Percentiles rank a stretch among this genome's conserved stretches.
These are phyloP conservation scores for Ferrisia virgata DNA, from an alignment of 2,888 invertebrate genomes.

Conservation along the genomic window DNA sequence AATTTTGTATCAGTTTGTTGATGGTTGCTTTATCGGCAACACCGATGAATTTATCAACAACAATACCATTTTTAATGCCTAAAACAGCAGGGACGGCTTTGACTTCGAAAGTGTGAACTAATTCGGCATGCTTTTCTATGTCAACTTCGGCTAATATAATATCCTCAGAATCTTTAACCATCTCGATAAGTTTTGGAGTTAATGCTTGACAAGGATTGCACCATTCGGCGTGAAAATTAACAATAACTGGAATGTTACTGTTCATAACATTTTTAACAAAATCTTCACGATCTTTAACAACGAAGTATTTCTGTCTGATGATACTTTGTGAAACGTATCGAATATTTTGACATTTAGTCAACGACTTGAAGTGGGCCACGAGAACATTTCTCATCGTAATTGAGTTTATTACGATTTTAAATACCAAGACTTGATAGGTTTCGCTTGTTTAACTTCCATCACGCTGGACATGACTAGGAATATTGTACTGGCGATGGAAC, in stretches of 20 bases:
- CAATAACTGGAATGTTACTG: constrained; percentile 79
- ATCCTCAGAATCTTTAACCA: constrained; percentile 69
- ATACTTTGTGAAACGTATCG: constrained; percentile 2
- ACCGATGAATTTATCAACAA: constrained; percentile 84
- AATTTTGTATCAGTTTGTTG: constrained; percentile 69
- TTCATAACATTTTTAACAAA: constrained; percentile 60
- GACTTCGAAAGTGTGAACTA: constrained; percentile 69
- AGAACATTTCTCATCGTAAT: constrained; percentile 1
- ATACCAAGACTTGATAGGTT: constrained; percentile 55
- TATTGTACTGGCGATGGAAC: constrained; percentile 55
- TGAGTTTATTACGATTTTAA: constrained; percentile 50
- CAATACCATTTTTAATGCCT: constrained; percentile 76
- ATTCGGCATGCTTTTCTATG: constrained; percentile 75
- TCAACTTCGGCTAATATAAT: constrained; percentile 78
- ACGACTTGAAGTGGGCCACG: neutral
- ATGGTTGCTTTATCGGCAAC: constrained; percentile 79
- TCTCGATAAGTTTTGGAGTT: constrained; percentile 75
- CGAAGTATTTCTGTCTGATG: constrained; percentile 47
- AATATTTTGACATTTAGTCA: constrained; percentile 31
- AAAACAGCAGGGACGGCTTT: constrained; percentile 54
- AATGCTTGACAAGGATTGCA: constrained; percentile 85
- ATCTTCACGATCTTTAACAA: constrained; percentile 49
- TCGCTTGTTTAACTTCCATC: constrained; percentile 56
- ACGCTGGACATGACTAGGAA: constrained; percentile 57
- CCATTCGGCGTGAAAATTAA: constrained; percentile 89